Evolutionary conservation across 1,140 invertebrate genomes (phyloP), one percentile per base, ranked within the genome.

Genomic region (Drosophila athabasca): DNA sequence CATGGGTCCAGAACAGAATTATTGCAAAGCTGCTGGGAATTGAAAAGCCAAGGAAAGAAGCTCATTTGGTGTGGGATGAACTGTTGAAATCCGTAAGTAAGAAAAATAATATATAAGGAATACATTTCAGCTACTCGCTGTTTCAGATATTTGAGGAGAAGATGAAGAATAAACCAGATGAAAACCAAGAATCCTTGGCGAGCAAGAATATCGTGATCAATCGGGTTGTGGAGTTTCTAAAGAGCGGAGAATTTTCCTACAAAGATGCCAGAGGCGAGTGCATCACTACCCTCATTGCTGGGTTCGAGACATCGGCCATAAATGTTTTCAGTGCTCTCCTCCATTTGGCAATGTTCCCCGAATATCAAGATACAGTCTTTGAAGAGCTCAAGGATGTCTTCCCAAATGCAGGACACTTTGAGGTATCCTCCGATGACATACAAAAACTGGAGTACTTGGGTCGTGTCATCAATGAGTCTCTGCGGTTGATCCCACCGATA

Each of bases 391-490:
- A 92, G 46, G 48, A 83, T 17, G 92, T 96, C 5, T 94, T 95
- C 83, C 94, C 93, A 22, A 39, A 59, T 6, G 64, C 89, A 29
- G 82, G 72, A 1, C 76, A 92, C 51, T 77, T 91, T 22, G 81
- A 93, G n/a, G 90, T 92, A 0, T 93, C 92, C 4, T 92, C 92
- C 62, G 92, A 93, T 6, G 94, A 95, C 51, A 62, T 94, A 0
- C 79, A 92, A 29, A 76, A 93, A 51, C 93, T 96, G 93, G 93
- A 93, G 35, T 95, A 95, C 69, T 91, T 95, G 17, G 94, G 95
- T 61, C 92, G 93, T 62, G 93, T 94, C 2, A 92, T 95, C 2
- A 94, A 94, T 72, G 95, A 95, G 90, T 93, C 93, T 8, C 64
- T 95, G 53, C 91, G 95, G 74, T 43, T 90, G 11, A 88, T 91